Percentiles rank a stretch among this genome's conserved stretches.
phyloP scores from a whole-genome alignment of 2,888 invertebrate species.

The Spisula subtruncata region DNA sequence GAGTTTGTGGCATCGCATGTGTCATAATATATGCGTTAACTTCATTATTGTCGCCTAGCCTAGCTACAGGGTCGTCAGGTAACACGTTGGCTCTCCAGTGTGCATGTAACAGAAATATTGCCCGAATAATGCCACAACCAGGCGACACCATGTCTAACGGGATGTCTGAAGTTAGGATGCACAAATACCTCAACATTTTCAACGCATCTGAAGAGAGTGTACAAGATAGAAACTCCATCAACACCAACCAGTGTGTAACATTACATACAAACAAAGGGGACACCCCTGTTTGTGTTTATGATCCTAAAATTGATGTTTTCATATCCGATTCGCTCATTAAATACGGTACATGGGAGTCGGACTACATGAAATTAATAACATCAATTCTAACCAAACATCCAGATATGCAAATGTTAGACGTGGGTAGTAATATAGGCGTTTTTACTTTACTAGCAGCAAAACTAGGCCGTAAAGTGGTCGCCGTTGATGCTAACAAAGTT shows the following conservation, averaged over 20 bases:
- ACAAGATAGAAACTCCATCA: neutral
- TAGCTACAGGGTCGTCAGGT: too few relatives aligned
- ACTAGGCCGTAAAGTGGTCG: constrained; percentile 69
- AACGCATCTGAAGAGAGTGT: neutral
- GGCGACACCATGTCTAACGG: too few relatives aligned
- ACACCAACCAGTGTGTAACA: neutral
- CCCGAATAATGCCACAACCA: too few relatives aligned
- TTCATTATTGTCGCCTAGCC: too few relatives aligned
- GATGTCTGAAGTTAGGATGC: neutral
- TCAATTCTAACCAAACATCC: neutral
- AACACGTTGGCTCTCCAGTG: too few relatives aligned
- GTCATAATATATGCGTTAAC: too few relatives aligned
- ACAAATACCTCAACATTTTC: neutral
- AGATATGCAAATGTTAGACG: constrained; percentile 69
- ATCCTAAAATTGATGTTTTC: neutral
- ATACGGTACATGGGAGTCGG: neutral
- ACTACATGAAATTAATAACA: neutral
- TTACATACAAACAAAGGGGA: neutral
- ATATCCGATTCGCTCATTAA: neutral
- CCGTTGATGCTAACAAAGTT: constrained; percentile 67
- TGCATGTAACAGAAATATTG: too few relatives aligned
- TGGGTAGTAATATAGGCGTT: constrained; percentile 77
- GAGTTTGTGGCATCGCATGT: too few relatives aligned
- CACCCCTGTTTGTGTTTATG: neutral
- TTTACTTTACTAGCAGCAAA: constrained; percentile 71